Conservation (phyloP, 2,888 invertebrate genomes). For the Tinea semifulvella region DNA sequence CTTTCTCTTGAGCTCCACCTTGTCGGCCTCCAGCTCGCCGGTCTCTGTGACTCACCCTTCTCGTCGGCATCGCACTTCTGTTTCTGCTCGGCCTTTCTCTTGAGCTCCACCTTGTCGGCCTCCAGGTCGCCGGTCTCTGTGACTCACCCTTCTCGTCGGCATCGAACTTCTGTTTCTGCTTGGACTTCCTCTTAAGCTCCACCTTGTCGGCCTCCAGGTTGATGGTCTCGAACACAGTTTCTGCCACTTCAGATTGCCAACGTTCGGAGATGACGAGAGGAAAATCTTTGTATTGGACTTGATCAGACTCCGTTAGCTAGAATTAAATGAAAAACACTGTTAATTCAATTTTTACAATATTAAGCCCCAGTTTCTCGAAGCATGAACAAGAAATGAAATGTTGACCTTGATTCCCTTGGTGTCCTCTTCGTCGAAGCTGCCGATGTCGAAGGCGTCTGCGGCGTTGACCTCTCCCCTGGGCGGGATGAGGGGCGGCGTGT, state of each 20-base stretch:
- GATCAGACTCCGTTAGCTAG: constrained; percentile 93
- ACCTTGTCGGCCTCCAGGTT: constrained; percentile 97
- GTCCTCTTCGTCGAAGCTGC: constrained; percentile 99
- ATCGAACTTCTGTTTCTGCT: constrained; percentile 94
- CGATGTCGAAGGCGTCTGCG: constrained; percentile 99
- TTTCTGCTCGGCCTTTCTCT: constrained; percentile 94
- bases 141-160: constrained; percentile 90
- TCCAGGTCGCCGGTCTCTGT: constrained; percentile 98
- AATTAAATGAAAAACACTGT: not conserved
- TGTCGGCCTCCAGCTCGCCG: constrained; percentile 97
- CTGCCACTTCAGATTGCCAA: constrained; percentile 99
- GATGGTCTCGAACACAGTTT: constrained; percentile 98
- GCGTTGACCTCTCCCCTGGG: constrained; percentile 99
- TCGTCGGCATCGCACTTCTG: constrained; percentile 94
- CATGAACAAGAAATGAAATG: constrained; percentile 2
- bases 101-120: constrained; percentile 95
- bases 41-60: constrained; percentile 90
- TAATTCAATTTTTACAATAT: no score
- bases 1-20: constrained; percentile 92
- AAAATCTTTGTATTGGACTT: constrained; percentile 98
- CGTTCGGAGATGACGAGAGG: constrained; percentile 98
- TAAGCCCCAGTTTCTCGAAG: no score
- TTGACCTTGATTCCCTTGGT: constrained; percentile 96
- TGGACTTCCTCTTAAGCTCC: constrained; percentile 92
- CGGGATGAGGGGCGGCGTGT: constrained; percentile 97